A percentile compares a stretch with the other conserved stretches of the same genome.
phyloP scores from a whole-genome alignment of 2,888 invertebrate genomes.

The Aspidiotus rigidus region DNA sequence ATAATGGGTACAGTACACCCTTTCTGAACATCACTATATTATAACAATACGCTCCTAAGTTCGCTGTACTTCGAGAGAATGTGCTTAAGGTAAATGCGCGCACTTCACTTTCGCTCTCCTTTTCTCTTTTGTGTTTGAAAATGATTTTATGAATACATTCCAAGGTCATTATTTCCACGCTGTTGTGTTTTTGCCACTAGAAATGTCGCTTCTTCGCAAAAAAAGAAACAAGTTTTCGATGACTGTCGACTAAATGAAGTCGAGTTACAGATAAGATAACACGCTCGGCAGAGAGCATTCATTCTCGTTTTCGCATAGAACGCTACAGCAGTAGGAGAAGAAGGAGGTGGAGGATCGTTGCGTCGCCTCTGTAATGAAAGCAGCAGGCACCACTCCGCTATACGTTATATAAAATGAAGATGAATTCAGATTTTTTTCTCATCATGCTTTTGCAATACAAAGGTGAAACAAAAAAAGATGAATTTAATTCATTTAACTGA shows the following conservation, averaged over 20 bases:
- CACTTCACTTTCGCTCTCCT: not conserved
- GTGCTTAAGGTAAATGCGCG: constrained; percentile 2
- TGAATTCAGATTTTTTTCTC: too few species aligned
- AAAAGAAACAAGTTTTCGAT: not conserved
- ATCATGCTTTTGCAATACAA: too few species aligned
- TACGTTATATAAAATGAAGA: too few species aligned
- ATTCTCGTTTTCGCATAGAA: too few species aligned
- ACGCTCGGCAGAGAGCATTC: not conserved
- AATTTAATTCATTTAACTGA: too few species aligned
- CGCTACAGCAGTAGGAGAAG: too few species aligned
- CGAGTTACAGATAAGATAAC: not conserved
- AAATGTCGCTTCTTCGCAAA: not conserved
- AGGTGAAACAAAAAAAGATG: too few species aligned
- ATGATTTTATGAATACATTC: not conserved
- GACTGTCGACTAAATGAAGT: not conserved
- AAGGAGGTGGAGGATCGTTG: too few species aligned
- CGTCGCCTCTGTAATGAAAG: too few species aligned
- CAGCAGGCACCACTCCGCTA: too few species aligned
- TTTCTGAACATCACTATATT: not conserved
- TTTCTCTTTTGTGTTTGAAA: not conserved
- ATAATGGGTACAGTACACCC: too few species aligned
- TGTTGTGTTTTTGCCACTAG: not conserved
- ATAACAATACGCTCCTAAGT: not conserved
- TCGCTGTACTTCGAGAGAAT: not conserved
- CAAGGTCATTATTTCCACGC: constrained; percentile 2